Base-by-base conservation (phyloP, 2,113 vertebrate genomes). In the Cyprinodon variegatus region DNA sequence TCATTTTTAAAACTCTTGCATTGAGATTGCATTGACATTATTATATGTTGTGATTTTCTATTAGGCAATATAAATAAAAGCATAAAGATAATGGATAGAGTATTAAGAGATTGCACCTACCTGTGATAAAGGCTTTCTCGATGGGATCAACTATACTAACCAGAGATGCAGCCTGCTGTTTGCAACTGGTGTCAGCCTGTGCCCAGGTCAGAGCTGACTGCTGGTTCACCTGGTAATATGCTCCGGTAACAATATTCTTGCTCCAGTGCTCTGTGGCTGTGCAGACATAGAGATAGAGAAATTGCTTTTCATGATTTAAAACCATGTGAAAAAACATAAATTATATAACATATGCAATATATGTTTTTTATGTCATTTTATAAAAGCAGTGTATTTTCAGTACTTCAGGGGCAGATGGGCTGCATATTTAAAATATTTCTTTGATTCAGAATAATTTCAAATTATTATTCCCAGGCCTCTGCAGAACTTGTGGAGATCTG, bases 111-210 rank as follows among this genome's bases (percentile, higher is more conserved):
- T 50, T 81, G 68, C 46, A 37, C 73, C 95, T 86, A 98, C 98
- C 97, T 95, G 97, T 90, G 43, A 98, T 62, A 20, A 94, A 95
- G 0, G 94, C 95, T 90, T 98, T 97, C 61, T 98, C 95, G 0
- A 95, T 93, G 62, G 96, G 79, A 57, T 98, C 95, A 0, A 89
- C 94, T 82, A 99, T 72, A 62, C 96, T 97, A 84, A 96, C 15
- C 75, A 99, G 90, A 2, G 95, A 89, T 0, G 95, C 93, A 0
- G 86, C 75, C 86, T 98, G 97, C 64, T 99, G 97, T n/a, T 94
- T 95, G 84, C 98, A 99, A 91, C 97, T 99, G 86, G 82, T 90
- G 20, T 96, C 93, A 14, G 97, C 97, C 82, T 99, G 95, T 7
- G 95, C 77, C 97, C 97, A 98, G 0, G 91, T 96, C 77, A 99